Conservation (phyloP, 1,140 invertebrate species). For the fruit fly (Drosophila melanogaster) region DNA sequence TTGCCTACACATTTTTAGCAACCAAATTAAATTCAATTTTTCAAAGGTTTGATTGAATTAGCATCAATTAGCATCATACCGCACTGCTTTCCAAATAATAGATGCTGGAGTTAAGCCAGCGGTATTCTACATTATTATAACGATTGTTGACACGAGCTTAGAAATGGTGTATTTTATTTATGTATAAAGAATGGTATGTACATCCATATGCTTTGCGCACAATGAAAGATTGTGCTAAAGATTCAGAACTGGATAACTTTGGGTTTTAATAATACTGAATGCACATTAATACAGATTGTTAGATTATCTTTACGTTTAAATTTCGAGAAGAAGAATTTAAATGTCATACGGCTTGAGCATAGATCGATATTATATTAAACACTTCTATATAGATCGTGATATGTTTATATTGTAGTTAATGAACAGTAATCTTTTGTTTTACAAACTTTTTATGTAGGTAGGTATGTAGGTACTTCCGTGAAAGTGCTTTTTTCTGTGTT, state of each 20-base stretch:
- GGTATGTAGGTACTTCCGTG: constrained; percentile 12
- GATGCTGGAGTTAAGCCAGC: neutral
- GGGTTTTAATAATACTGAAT: too few relatives aligned
- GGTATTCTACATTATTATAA: neutral
- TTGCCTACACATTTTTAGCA: neutral
- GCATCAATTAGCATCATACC: neutral
- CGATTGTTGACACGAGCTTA: constrained; percentile 1
- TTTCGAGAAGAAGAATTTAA: neutral
- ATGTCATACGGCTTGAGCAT: neutral
- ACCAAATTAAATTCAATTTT: neutral
- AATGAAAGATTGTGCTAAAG: too few relatives aligned
- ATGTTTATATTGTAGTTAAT: constrained; percentile 16
- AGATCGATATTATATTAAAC: neutral
- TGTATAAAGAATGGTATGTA: neutral
- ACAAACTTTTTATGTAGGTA: constrained; percentile 10
- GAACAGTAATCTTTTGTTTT: constrained; percentile 11
- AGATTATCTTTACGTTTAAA: too few relatives aligned
- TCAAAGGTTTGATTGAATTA: neutral
- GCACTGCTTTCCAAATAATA: too few relatives aligned
- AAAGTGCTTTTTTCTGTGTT: neutral
- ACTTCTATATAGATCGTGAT: constrained; percentile 6
- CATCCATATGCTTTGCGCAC: neutral
- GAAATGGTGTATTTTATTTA: neutral
- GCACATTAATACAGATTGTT: neutral
- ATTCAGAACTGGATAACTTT: neutral